These are phyloP conservation scores for Artibeus lituratus DNA, from an alignment of 2,797 vertebrate species.

Conservation along the genomic window DNA sequence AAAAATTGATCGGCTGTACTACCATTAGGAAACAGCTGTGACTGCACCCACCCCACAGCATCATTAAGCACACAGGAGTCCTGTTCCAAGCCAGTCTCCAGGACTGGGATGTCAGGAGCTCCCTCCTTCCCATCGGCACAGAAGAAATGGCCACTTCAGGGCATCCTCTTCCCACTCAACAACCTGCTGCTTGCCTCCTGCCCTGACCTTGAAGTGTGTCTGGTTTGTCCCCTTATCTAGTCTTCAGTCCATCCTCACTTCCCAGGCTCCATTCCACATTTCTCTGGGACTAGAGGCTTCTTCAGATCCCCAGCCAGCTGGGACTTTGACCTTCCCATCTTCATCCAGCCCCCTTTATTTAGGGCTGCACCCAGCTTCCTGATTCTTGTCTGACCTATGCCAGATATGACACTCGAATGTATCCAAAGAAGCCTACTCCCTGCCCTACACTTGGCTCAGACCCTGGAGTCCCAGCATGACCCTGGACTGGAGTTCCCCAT, in stretches of 20 bases:
- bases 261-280: background rate
- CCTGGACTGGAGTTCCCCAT: background rate
- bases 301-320: background rate
- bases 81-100: background rate
- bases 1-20: background rate
- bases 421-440: background rate
- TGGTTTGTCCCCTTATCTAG: background rate
- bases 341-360: background rate
- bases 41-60: background rate
- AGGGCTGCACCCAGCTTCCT: background rate
- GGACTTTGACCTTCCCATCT: background rate
- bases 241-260: background rate
- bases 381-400: background rate
- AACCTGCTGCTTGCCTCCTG: background rate
- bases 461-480: background rate
- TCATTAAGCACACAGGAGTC: fast-evolving
- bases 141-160: background rate
- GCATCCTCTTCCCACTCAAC: background rate
- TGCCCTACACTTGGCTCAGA: background rate
- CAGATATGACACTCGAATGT: background rate
- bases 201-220: background rate
- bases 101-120: background rate
- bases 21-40: background rate
- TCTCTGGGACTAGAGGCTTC: background rate
- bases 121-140: too few species aligned